Evolutionary conservation across 2,797 vertebrate species (phyloP), one percentile per base, ranked within the genome.

Genomic region (Galaxias olidus): DNA sequence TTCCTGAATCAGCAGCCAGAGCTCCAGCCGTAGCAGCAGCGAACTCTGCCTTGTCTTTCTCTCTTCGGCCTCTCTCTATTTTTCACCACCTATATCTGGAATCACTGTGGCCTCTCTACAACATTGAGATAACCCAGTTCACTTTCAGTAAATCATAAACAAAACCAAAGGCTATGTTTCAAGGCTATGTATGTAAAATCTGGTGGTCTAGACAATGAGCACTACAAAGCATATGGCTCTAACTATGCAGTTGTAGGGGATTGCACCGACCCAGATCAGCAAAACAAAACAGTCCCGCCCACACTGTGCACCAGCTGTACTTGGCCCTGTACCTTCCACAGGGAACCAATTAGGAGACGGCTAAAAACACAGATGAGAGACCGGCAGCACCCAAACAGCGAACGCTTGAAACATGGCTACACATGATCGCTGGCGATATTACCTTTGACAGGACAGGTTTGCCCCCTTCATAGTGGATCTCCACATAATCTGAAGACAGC

Each of bases 401-500:
- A 49, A 5, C 1, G 19, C 18, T 18, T 11, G 45, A 63, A 41
- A 63, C 45, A 47, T 14, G 11, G 41, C 40, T 15, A 63, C 42
- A 50, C 15, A 75, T 40, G 43, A 12, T n/a, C 13, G 5, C 8
- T 56, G 18, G 18, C 51, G 43, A 57, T 8, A 0, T 86, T 97
- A 99, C 98, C 98, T 99, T 98, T 59, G 94, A 96, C 66, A 90
- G 81, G 59, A 95, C 90, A 0, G 92, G 92, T 71, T 95, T 96
- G 59, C 93, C 95, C 14, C 93, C 91, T 78, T 97, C 94, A 66
- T 94, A 98, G 86, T 98, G 91, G 89, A 98, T 98, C 88, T 99
- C 98, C 75, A 96, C 92, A 74, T 99, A 99, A 86, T 95, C 93
- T 51, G 96, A 97, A 69, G 97, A 97, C 83, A 99, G 87, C 82